Evolutionary conservation across 2,888 invertebrate genomes (phyloP), one percentile per base, ranked within the genome.

Genomic region (Leptarthrus brevirostris): DNA sequence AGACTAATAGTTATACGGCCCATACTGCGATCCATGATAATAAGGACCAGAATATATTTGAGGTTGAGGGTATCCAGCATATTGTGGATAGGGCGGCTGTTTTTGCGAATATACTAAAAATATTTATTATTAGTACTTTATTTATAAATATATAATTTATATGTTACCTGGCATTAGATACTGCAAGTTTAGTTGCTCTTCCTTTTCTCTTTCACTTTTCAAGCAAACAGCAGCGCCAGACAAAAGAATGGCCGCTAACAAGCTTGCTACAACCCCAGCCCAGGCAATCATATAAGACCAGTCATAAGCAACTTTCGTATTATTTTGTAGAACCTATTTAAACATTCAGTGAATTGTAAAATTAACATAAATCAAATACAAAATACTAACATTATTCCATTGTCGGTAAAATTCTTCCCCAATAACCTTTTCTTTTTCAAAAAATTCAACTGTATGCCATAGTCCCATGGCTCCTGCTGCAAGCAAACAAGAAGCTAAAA

Each of bases 271-370:
- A 84, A 97, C 95, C 86, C 96, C 96, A 87, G 95, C 93, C 97
- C 97, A 97, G 86, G 96, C 95, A 85, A 96, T 91, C 89, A 96
- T 93, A 89, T 97, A 97, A 81, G 96, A 96, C 96, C 96, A 97
- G 87, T 96, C 96, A 88, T 96, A 97, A 87, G 91, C 90, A 83
- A 93, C 89, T 87, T 92, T 90, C 80, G 93, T 90, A 87, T 93
- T 92, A 85, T 94, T 93, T 87, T 92, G 91, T 85, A 95, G 91
- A 86, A 93, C 92, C 94, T 94, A 58, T 71, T 66, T 36, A 58
- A 26, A 70, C 56, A 34, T n/a, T 20, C 16, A 40, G 20, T 18
- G 34, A n/a, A 24, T 69, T 30, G 2, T 18, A 52, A 20, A 20
- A 18, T 52, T 20, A 12, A 10, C 3, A 58, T 20, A 36, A 56